Evolutionary conservation across 2,888 invertebrate species (phyloP).

Genomic region (Machimus atricapillus): DNA sequence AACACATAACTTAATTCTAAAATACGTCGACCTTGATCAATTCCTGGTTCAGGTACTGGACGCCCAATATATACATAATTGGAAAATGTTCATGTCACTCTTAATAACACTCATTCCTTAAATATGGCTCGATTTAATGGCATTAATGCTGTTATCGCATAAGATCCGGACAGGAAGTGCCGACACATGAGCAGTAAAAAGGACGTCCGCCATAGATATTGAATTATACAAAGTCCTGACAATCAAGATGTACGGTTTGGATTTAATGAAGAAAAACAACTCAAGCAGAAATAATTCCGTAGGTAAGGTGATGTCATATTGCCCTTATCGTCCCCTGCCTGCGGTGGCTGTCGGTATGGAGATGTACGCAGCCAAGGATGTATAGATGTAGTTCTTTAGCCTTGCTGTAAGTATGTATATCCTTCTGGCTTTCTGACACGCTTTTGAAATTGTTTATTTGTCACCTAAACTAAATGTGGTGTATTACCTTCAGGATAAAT

Average conservation of each 20-base stretch:
- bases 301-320: conserved; percentile 48
- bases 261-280: conserved; percentile 50
- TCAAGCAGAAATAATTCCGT: conserved; percentile 49
- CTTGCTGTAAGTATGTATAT: background rate
- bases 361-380: background rate
- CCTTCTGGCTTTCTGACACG: background rate
- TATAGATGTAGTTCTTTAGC: background rate
- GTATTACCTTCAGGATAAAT: conserved; percentile 35
- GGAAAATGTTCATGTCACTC: conserved; percentile 19
- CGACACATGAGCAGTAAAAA: conserved; percentile 34
- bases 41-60: background rate
- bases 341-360: background rate
- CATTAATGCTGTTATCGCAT: conserved; percentile 24
- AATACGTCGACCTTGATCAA: background rate
- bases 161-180: conserved; percentile 26
- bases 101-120: conserved; percentile 28
- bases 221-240: conserved; percentile 45
- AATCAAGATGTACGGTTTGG: conserved; percentile 49
- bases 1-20: background rate
- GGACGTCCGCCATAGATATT: conserved; percentile 43
- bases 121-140: conserved; percentile 27
- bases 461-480: conserved; percentile 26
- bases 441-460: conserved; percentile 36
- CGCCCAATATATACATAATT: background rate
- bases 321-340: background rate